Evolutionary conservation across 1,140 invertebrate species (phyloP).

Genomic region (Drosophila kepulauana): DNA sequence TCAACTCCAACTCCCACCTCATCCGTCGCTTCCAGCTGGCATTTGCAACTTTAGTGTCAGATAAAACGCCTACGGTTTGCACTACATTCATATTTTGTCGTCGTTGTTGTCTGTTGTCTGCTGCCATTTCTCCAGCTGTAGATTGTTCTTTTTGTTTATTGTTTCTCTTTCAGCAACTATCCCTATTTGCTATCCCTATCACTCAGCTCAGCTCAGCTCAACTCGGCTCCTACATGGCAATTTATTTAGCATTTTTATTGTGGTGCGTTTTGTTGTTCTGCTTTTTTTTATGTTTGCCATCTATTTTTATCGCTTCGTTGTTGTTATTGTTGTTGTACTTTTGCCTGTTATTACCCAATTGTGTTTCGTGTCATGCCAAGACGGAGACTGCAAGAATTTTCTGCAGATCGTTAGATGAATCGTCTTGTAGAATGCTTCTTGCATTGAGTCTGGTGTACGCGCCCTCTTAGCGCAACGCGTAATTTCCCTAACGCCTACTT

Average conservation of each 20-base stretch:
- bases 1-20: constrained; percentile 10
- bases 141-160: constrained; percentile 49
- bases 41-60: constrained; percentile 25
- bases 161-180: constrained; percentile 39
- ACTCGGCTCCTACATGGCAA: constrained; percentile 52
- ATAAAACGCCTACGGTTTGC: constrained; percentile 68
- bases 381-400: no score
- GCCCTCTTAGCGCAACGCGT: no score
- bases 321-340: constrained; percentile 36
- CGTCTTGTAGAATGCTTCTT: no score
- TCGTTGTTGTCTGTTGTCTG: constrained; percentile 25
- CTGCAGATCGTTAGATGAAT: no score
- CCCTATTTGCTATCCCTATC: constrained; percentile 19
- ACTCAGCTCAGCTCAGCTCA: constrained; percentile 6
- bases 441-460: no score
- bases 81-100: constrained; percentile 74
- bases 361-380: no score
- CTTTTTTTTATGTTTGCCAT: constrained; percentile 63
- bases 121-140: constrained; percentile 41
- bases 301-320: constrained; percentile 53
- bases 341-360: constrained; percentile 76
- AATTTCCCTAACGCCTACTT: no score
- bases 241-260: constrained; percentile 79
- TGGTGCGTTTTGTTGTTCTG: constrained; percentile 69
- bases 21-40: constrained; percentile 7